Conservation (phyloP, 2,113 vertebrate genomes). For the Ameiurus melas region DNA sequence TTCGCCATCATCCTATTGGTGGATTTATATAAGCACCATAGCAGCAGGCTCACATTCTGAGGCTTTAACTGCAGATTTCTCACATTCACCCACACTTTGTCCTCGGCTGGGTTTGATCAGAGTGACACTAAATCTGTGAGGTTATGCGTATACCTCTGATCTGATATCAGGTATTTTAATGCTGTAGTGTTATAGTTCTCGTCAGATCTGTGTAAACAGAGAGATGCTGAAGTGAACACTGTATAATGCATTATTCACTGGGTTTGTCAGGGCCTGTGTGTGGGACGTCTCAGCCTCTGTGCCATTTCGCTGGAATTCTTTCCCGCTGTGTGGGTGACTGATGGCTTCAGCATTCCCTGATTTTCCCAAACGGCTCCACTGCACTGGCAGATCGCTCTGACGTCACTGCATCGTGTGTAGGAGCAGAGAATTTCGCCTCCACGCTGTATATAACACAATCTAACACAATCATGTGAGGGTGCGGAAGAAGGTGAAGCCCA, state of each 20-base stretch:
- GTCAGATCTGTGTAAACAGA: background rate
- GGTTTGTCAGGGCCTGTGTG: background rate
- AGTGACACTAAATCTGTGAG: background rate
- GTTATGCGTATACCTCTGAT: background rate
- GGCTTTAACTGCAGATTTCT: background rate
- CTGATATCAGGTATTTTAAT: background rate
- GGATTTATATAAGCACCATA: background rate
- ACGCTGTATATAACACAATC: background rate
- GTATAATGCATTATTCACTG: background rate
- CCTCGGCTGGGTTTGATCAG: background rate
- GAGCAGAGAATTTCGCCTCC: conserved; percentile 11
- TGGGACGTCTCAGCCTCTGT: background rate
- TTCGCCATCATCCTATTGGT: background rate
- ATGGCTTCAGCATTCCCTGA: conserved; percentile 16
- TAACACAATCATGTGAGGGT: background rate
- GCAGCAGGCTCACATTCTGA: background rate
- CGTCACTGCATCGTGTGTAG: background rate
- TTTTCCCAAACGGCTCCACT: background rate
- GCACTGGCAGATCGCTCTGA: background rate
- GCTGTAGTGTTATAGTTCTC: background rate
- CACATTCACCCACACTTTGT: background rate
- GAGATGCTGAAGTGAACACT: background rate
- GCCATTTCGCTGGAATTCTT: conserved; percentile 16
- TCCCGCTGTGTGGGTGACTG: conserved; percentile 15
- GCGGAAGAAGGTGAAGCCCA: background rate